phyloP scores from a whole-genome alignment of 2,113 vertebrate genomes.

The Todiramphus saurophagus region DNA sequence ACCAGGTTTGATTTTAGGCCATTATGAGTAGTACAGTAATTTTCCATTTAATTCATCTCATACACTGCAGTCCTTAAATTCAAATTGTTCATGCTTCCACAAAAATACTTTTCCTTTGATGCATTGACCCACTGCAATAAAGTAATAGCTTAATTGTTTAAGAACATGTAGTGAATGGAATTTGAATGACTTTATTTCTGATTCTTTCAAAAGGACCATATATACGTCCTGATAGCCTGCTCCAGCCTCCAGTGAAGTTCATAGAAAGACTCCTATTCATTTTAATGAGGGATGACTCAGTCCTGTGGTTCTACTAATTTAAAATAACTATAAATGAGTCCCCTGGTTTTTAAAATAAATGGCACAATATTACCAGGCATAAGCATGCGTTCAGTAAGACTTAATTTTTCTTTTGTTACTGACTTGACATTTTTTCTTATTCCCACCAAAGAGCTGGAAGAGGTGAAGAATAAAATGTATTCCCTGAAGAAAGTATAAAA shows the following conservation, averaged over 20 bases:
- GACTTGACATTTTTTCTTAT: not conserved
- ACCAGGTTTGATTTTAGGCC: not conserved
- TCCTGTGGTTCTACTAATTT: conserved; percentile 3
- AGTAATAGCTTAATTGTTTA: not conserved
- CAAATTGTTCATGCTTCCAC: not conserved
- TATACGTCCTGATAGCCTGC: not conserved
- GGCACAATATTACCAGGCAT: not conserved
- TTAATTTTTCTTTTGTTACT: conserved; percentile 12
- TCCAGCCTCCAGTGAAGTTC: not conserved
- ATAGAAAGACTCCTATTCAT: not conserved
- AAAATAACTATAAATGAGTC: not conserved
- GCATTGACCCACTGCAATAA: not conserved
- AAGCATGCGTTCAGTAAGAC: not conserved
- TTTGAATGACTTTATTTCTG: not conserved
- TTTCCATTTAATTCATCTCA: conserved; percentile 33
- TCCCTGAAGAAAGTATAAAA: not conserved
- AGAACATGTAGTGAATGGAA: not conserved
- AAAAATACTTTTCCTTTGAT: conserved; percentile 7
- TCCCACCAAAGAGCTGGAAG: not conserved
- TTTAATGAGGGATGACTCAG: conserved; percentile 1
- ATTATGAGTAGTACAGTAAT: not conserved
- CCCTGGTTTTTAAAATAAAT: not conserved
- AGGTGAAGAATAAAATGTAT: not conserved
- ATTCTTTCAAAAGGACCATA: not conserved
- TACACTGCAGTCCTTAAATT: not conserved